Conservation (phyloP, 2,113 vertebrate genomes). For the Macroglossus sobrinus region DNA sequence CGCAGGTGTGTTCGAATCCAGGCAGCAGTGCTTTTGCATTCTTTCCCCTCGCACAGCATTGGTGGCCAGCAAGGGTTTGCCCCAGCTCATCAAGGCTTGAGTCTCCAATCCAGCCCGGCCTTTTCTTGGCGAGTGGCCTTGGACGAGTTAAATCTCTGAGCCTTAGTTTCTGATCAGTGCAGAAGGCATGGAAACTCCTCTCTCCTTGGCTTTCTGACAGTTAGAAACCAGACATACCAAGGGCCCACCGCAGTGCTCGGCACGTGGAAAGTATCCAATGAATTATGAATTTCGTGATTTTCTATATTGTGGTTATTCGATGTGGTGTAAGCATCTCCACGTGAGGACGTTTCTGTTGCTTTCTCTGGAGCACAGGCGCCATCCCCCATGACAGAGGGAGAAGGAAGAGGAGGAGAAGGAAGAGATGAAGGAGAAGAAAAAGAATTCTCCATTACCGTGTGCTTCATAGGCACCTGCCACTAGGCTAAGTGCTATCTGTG, state of each 20-base stretch:
- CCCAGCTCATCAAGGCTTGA: too few relatives aligned
- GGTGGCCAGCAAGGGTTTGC: neutral
- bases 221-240: neutral
- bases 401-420: neutral
- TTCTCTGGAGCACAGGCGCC: neutral
- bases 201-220: neutral
- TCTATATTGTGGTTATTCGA: neutral
- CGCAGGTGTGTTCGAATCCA: neutral
- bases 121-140: neutral
- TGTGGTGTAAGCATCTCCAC: neutral
- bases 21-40: neutral
- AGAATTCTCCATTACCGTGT: neutral
- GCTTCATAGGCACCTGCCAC: fast-evolving
- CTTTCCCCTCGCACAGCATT: fast-evolving
- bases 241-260: fast-evolving
- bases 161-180: neutral
- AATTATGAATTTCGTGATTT: neutral
- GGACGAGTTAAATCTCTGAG: neutral
- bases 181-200: neutral
- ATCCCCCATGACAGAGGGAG: neutral
- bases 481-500: fast-evolving
- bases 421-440: neutral
- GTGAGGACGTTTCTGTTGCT: neutral
- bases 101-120: neutral
- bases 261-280: fast-evolving